Base-by-base conservation (phyloP, 2,113 vertebrate species). In the Tiliqua scincoides region DNA sequence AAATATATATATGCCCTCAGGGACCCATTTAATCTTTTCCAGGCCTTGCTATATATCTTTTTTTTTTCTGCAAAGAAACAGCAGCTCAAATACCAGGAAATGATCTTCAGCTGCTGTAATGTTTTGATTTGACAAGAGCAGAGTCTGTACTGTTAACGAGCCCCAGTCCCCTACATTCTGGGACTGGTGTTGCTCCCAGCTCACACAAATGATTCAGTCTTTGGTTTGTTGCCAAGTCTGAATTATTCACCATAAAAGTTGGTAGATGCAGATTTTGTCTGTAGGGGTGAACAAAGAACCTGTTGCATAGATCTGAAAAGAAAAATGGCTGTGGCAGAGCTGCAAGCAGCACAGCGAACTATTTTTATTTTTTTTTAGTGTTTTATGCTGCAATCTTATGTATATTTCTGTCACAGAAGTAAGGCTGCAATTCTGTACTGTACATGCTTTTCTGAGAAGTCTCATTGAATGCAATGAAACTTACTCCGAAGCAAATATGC, bases 71-170 rank as follows among this genome's bases (percentile, higher is more conserved):
- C 72, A 87, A 21, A 89, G 91, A 88, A 71, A 1, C 74, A 87
- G 85, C 91, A 86, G 63, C 85, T 68, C 92, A 91, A 93, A 91
- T 91, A 85, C 23, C 86, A 95, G 91, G 92, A 93, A 93, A 94
- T 89, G 75, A 83, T 87, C 86, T 76, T 91, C 78, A 76, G 85
- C 88, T 90, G 89, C 11, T 0, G 80, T 86, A 84, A 70, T 87
- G 74, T 91, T 93, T 93, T 91, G 73, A 52, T 86, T 91, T 91
- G 88, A 67, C 21, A 1, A 70, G 54, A 11, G 11, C 52, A 86
- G 78, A 40, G 2, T 89, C 83, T 83, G 84, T 73, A 62, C 62
- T 23, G 11, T 61, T 87, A 52, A 37, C 68, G 23, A 81, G 75
- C 0, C 74, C n/a, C 25, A 32, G 40, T 74, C 18, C 30, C 40